Evolutionary conservation across 2,797 vertebrate genomes (phyloP).

Genomic region (Alauda arvensis): DNA sequence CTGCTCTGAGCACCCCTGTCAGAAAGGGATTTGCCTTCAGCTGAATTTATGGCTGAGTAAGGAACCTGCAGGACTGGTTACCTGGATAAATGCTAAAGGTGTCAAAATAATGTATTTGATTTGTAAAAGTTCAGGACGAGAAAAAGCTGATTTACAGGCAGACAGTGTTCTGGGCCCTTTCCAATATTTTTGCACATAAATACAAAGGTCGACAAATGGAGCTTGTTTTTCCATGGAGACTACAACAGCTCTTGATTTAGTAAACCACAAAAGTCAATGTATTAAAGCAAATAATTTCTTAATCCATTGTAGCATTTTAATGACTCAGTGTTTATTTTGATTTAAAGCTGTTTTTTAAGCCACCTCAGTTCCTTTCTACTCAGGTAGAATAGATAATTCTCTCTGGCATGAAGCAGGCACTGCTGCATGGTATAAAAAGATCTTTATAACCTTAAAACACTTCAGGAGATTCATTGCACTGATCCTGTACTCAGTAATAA

Average conservation of each 20-base stretch:
- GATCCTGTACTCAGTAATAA: not conserved
- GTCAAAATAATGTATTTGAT: conserved; percentile 15
- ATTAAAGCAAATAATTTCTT: conserved; percentile 51
- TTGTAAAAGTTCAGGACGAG: conserved; percentile 16
- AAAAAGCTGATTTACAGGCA: conserved; percentile 20
- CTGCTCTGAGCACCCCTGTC: not conserved
- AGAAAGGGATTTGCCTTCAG: not conserved
- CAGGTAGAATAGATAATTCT: not conserved
- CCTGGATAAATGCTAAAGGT: not conserved
- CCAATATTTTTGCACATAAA: conserved; percentile 27
- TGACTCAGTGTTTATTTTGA: conserved; percentile 25
- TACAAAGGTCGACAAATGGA: conserved; percentile 6
- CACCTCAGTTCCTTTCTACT: not conserved
- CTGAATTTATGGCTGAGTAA: not conserved
- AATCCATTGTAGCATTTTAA: conserved; percentile 28
- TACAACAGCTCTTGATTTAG: not conserved
- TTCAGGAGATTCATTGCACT: not conserved
- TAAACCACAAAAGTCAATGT: conserved; percentile 20
- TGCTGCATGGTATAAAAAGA: not conserved
- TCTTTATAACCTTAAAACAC: not conserved
- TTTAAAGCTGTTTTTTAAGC: conserved; percentile 14
- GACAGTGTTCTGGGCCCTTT: not conserved
- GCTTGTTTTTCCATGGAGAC: not conserved
- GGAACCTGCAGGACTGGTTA: not conserved
- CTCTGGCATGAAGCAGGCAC: not conserved